A percentile compares a stretch with the other conserved stretches of the same genome.
Evolutionary conservation across 2,113 vertebrate genomes (phyloP).

Genomic region (Enhydra lutris): DNA sequence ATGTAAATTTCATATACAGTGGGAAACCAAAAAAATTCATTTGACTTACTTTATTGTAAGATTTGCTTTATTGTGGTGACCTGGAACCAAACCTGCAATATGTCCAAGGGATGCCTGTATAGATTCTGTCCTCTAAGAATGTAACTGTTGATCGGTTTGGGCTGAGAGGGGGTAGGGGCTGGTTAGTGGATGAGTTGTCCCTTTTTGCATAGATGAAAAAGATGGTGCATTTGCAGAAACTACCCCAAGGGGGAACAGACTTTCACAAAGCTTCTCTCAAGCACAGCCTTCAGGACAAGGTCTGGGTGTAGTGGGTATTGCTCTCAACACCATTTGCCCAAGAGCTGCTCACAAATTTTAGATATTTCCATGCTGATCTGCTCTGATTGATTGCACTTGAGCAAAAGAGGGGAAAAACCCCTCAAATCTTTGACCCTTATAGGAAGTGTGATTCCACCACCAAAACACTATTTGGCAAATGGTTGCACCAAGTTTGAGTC

Average conservation of each 20-base stretch:
- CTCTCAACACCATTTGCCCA: neutral
- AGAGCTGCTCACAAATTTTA: neutral
- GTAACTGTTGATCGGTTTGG: neutral
- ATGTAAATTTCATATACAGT: neutral
- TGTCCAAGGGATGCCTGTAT: neutral
- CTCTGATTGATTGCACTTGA: neutral
- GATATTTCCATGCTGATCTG: neutral
- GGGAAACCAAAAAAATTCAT: neutral
- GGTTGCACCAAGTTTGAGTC: neutral
- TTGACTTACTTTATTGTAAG: neutral
- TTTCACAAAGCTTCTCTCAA: neutral
- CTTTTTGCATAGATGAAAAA: neutral
- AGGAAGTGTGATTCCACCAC: neutral
- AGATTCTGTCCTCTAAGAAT: neutral
- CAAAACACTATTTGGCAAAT: neutral
- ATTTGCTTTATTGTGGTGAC: neutral
- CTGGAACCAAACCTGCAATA: neutral
- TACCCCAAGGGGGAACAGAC: neutral
- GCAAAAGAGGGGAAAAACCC: neutral
- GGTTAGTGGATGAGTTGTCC: neutral
- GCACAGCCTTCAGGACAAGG: neutral
- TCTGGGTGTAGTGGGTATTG: no score
- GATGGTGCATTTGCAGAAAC: neutral
- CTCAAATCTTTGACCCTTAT: neutral
- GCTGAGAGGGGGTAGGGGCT: accelerated